A percentile compares a stretch with the other conserved stretches of the same genome.
Conservation (phyloP, 2,888 invertebrate genomes). For the Pyrrhosoma nymphula region DNA sequence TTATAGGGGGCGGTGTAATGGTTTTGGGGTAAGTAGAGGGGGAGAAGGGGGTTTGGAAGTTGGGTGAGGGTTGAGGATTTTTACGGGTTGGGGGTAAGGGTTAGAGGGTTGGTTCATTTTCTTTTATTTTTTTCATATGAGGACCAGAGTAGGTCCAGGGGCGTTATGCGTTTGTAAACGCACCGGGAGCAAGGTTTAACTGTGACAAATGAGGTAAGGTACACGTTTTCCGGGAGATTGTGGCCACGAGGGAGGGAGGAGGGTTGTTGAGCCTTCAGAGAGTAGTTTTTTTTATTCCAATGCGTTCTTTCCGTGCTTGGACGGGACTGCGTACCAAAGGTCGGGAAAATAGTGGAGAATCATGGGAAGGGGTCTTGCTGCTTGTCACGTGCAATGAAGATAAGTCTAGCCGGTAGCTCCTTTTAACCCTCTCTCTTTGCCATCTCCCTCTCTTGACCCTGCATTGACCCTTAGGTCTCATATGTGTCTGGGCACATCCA, state of each 20-base stretch:
- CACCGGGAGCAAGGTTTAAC: slow-evolving; percentile 34
- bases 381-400: slow-evolving; percentile 40
- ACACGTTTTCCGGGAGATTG: neutral
- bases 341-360: neutral
- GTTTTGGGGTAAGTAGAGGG: neutral
- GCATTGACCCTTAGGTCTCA: neutral
- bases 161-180: slow-evolving; percentile 32
- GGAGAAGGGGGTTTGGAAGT: neutral
- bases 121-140: neutral
- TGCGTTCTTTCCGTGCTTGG: neutral
- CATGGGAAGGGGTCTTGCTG: neutral
- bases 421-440: neutral
- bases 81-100: neutral
- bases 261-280: neutral
- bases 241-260: neutral
- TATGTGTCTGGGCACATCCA: neutral
- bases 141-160: neutral
- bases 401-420: neutral
- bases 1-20: neutral
- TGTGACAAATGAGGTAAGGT: slow-evolving; percentile 37
- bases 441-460: neutral
- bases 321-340: neutral
- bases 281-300: neutral
- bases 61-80: neutral
- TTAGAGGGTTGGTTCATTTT: neutral